These are phyloP conservation scores for Hylaea fasciaria DNA, from an alignment of 2,888 invertebrate genomes.

Conservation along the genomic window DNA sequence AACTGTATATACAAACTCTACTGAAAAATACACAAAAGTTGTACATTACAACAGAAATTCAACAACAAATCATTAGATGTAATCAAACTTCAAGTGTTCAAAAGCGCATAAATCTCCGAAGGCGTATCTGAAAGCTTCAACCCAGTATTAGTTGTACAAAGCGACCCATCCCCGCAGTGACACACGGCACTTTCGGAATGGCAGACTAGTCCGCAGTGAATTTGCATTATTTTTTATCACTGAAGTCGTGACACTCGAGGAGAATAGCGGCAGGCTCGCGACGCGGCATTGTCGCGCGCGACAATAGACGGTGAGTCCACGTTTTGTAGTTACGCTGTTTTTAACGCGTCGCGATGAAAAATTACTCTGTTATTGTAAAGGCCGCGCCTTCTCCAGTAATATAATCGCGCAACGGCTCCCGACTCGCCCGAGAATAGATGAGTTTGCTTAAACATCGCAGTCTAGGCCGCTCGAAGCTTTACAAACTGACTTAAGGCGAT, in stretches of 20 bases:
- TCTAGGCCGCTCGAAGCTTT: slow-evolving; percentile 11
- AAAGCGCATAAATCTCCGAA: too few species aligned
- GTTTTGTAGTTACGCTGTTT: slow-evolving; percentile 63
- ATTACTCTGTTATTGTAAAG: slow-evolving; percentile 67
- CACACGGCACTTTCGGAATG: slow-evolving; percentile 29
- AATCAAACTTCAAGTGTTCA: slow-evolving; percentile 1
- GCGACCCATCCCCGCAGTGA: slow-evolving; percentile 17
- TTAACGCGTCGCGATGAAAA: slow-evolving; percentile 59
- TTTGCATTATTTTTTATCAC: slow-evolving; percentile 81
- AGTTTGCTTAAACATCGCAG: slow-evolving; percentile 25
- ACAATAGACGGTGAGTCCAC: slow-evolving; percentile 70
- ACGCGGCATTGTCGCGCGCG: slow-evolving; percentile 61
- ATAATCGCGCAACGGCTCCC: slow-evolving; percentile 7
- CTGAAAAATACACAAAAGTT: too few species aligned
- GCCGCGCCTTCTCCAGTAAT: slow-evolving; percentile 12
- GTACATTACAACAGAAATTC: too few species aligned
- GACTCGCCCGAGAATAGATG: slow-evolving; percentile 22
- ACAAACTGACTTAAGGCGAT: slow-evolving; percentile 21
- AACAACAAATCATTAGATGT: not conserved
- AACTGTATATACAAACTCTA: too few species aligned
- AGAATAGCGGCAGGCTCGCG: slow-evolving; percentile 53
- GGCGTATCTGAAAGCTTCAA: too few species aligned
- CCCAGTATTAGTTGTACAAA: slow-evolving; percentile 9
- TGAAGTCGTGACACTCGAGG: slow-evolving; percentile 68
- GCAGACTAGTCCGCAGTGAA: slow-evolving; percentile 59